These are phyloP conservation scores for Sebastes itinus DNA, from an alignment of 2,797 vertebrate genomes.

Conservation along the genomic window DNA sequence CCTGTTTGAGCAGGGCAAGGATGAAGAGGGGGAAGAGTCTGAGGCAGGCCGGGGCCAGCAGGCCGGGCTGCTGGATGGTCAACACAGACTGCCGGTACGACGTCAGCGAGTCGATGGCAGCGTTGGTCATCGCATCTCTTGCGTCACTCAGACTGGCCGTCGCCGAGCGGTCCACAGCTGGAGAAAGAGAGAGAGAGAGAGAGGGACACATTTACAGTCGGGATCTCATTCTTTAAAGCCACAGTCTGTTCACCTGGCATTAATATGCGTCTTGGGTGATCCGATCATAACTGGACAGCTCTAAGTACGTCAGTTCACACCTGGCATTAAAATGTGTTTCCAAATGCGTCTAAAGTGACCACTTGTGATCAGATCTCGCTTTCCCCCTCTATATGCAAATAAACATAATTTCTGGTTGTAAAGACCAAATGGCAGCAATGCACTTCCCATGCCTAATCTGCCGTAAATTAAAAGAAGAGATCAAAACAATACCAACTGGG, in stretches of 20 bases:
- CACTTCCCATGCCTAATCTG: background rate
- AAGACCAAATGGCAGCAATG: background rate
- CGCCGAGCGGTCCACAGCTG: slow-evolving; percentile 92
- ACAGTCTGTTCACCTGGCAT: too few relatives aligned
- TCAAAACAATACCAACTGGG: background rate
- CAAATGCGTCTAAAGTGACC: background rate
- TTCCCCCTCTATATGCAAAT: background rate
- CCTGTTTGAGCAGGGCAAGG: slow-evolving; percentile 95
- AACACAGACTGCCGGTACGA: slow-evolving; percentile 89
- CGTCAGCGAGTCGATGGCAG: slow-evolving; percentile 90
- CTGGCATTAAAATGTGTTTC: background rate
- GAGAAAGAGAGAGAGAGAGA: background rate
- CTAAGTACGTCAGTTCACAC: background rate
- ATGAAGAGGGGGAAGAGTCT: slow-evolving; percentile 92
- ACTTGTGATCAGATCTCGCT: too few relatives aligned
- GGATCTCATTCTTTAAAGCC: background rate
- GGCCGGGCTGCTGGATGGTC: slow-evolving; percentile 91
- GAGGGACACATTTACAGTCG: background rate
- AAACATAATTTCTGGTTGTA: background rate
- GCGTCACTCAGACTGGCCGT: slow-evolving; percentile 91
- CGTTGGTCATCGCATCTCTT: slow-evolving; percentile 94
- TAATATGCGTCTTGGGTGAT: too few relatives aligned
- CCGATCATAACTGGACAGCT: too few relatives aligned
- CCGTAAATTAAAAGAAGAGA: background rate
- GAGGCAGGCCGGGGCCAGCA: slow-evolving; percentile 89